phyloP scores from a whole-genome alignment of 2,888 invertebrate genomes.

The Formica aserva region DNA sequence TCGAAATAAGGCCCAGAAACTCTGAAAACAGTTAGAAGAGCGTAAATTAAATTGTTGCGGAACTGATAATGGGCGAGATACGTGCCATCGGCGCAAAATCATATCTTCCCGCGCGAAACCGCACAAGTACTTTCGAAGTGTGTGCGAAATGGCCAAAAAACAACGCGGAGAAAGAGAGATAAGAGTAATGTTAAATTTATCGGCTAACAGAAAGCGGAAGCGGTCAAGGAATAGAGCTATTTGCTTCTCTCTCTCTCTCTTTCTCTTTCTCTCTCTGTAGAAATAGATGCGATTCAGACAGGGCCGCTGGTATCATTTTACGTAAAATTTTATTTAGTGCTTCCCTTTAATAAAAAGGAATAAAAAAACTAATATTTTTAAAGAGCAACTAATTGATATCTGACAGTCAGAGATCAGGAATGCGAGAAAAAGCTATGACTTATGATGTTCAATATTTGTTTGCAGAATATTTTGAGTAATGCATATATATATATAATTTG shows the following conservation, averaged over 20 bases:
- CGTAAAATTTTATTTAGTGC: conserved; percentile 14
- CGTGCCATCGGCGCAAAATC: conserved; percentile 36
- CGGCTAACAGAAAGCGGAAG: conserved; percentile 74
- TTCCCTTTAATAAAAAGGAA: not conserved
- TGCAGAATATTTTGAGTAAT: not conserved
- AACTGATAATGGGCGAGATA: conserved; percentile 28
- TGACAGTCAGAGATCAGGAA: not conserved
- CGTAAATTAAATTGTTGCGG: conserved; percentile 60
- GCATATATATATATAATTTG: not conserved
- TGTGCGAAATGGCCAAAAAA: conserved; percentile 54
- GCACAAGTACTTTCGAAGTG: conserved; percentile 64
- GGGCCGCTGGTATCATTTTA: conserved; percentile 17
- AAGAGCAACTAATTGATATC: not conserved
- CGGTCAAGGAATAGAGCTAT: conserved; percentile 67
- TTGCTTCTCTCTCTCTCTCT: not conserved
- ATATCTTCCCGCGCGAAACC: conserved; percentile 63
- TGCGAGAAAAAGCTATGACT: not conserved
- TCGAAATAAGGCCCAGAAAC: conserved; percentile 74
- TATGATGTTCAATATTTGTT: conserved; percentile 1
- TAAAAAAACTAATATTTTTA: not conserved
- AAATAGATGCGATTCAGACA: conserved; percentile 70
- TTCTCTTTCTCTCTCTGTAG: conserved; percentile 10
- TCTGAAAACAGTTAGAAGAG: conserved; percentile 81
- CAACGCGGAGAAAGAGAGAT: conserved; percentile 65
- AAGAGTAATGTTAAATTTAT: conserved; percentile 77